phyloP scores from a whole-genome alignment of 2,888 invertebrate genomes.

The Itoplectis maculator region DNA sequence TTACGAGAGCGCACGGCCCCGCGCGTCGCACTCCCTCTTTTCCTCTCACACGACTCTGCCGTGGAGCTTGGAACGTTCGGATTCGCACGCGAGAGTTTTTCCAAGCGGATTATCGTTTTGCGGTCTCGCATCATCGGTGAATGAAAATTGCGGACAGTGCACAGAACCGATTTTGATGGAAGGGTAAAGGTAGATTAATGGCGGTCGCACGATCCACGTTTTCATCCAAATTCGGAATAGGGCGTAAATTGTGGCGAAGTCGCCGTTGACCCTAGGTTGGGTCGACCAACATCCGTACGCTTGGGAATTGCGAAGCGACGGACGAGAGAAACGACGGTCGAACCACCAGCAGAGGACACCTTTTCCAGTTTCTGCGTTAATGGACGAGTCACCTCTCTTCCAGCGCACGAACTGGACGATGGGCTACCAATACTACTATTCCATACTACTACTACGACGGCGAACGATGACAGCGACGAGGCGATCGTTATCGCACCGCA shows the following conservation, averaged over 20 bases:
- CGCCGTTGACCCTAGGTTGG: conserved; percentile 5
- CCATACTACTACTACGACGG: conserved; percentile 52
- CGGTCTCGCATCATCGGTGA: conserved; percentile 29
- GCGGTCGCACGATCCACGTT: not conserved
- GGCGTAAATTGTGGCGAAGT: conserved; percentile 18
- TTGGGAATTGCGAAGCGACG: conserved; percentile 1
- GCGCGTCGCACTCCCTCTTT: conserved; percentile 59
- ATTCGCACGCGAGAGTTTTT: conserved; percentile 57
- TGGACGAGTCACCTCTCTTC: not conserved
- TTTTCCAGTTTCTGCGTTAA: conserved; percentile 35
- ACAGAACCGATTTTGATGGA: not conserved
- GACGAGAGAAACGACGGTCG: not conserved
- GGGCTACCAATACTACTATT: conserved; percentile 24
- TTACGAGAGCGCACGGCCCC: conserved; percentile 59
- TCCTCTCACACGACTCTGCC: conserved; percentile 1
- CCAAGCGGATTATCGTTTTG: conserved; percentile 25
- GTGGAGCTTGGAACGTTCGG: conserved; percentile 1
- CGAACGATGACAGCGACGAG: conserved; percentile 54
- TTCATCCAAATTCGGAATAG: conserved; percentile 46
- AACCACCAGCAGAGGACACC: not conserved
- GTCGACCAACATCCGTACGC: conserved; percentile 5
- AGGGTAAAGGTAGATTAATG: conserved; percentile 7
- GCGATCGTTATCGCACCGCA: conserved; percentile 64
- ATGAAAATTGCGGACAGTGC: conserved; percentile 17
- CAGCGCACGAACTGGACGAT: conserved; percentile 5